These are phyloP conservation scores for Meriones unguiculatus DNA, from an alignment of 2,113 vertebrate genomes.

Conservation along the genomic window DNA sequence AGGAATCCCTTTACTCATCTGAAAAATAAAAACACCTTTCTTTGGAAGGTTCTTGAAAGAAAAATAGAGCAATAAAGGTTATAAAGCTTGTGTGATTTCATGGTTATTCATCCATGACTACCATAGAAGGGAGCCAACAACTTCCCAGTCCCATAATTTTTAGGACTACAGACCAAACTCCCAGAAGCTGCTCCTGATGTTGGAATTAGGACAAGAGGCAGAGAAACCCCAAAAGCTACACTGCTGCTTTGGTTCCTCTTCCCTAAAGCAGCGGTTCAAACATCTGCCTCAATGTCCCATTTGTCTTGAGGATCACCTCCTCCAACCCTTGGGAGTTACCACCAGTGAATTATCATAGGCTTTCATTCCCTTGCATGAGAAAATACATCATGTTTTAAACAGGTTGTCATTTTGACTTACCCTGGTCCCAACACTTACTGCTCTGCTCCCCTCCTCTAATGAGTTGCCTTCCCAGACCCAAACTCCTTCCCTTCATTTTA, in stretches of 20 bases:
- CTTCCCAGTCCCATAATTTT: not conserved
- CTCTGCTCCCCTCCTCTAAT: not conserved
- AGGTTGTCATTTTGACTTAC: not conserved
- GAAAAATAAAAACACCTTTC: not conserved
- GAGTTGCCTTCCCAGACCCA: not conserved
- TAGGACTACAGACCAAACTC: not conserved
- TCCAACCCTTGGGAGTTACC: too few species aligned
- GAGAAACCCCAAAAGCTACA: not conserved
- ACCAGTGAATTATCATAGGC: too few species aligned
- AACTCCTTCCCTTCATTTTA: not conserved
- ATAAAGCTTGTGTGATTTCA: not conserved
- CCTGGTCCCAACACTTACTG: not conserved
- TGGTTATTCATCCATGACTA: not conserved
- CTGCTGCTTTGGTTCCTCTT: not conserved
- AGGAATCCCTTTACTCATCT: not conserved
- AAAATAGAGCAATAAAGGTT: not conserved
- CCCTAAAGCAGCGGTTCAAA: not conserved
- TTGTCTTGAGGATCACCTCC: too few species aligned
- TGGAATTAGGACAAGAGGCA: not conserved
- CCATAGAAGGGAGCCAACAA: not conserved
- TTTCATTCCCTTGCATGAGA: not conserved
- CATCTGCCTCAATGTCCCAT: not conserved
- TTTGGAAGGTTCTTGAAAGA: not conserved
- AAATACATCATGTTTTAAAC: constrained; percentile 21
- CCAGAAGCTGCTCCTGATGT: not conserved